Evolutionary conservation across 2,888 invertebrate species (phyloP).

Genomic region (Candidula unifasciata): DNA sequence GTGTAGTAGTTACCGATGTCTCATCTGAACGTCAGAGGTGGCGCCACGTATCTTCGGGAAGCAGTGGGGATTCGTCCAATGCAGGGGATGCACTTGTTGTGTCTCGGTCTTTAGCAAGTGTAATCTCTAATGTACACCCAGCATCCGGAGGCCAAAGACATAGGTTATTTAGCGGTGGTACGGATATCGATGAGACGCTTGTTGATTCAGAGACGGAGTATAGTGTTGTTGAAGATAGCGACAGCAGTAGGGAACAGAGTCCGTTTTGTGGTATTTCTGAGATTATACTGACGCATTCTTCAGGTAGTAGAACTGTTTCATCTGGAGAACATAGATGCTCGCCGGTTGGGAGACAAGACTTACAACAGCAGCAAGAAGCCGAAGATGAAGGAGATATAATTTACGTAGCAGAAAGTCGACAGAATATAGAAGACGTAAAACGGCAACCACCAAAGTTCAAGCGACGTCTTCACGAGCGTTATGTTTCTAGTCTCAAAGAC

Average conservation of each 20-base stretch:
- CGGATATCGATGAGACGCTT: constrained; percentile 57
- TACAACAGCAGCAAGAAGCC: constrained; percentile 58
- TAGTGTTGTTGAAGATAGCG: constrained; percentile 59
- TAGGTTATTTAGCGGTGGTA: constrained; percentile 59
- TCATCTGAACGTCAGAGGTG: constrained; percentile 42
- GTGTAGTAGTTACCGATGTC: constrained; percentile 24
- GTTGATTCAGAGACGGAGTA: constrained; percentile 59
- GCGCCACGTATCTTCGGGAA: constrained; percentile 49
- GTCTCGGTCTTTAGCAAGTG: neutral
- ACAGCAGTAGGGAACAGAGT: constrained; percentile 70
- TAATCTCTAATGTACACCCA: neutral
- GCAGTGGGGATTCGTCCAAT: constrained; percentile 47
- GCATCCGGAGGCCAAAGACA: constrained; percentile 46
- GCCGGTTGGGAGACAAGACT: constrained; percentile 45
- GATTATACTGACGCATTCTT: constrained; percentile 25
- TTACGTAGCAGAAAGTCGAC: constrained; percentile 52
- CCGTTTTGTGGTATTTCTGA: constrained; percentile 63
- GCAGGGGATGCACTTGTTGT: constrained; percentile 23
- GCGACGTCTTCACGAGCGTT: constrained; percentile 75
- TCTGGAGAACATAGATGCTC: constrained; percentile 48
- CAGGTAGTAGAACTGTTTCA: constrained; percentile 37
- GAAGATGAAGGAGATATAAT: constrained; percentile 30
- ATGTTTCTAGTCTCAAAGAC: constrained; percentile 67
- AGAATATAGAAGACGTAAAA: constrained; percentile 55
- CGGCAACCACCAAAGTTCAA: constrained; percentile 71